Evolutionary conservation across 92 coral and sea anemone species (phyloP).

Genomic region (Umimayanthus kanabou): DNA sequence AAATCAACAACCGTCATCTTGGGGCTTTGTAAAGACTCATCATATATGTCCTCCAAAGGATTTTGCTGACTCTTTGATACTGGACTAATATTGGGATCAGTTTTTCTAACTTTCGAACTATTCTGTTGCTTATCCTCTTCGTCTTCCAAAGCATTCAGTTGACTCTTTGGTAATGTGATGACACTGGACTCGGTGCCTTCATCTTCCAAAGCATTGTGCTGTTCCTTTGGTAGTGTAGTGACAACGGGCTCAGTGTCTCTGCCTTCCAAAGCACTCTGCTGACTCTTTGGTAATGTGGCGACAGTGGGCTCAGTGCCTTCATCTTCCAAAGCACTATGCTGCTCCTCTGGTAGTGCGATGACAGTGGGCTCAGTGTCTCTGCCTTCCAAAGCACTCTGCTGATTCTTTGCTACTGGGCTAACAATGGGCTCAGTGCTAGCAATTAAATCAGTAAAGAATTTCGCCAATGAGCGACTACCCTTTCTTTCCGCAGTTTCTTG

Average conservation of each 20-base stretch:
- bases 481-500: slow-evolving; percentile 37
- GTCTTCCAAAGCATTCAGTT: neutral
- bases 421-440: neutral
- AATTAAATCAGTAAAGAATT: neutral
- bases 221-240: neutral
- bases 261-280: neutral
- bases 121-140: neutral
- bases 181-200: neutral
- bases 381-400: neutral
- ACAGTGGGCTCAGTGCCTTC: neutral
- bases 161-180: neutral
- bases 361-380: neutral
- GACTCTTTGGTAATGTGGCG: neutral
- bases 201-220: neutral
- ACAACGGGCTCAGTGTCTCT: neutral
- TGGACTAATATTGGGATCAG: neutral
- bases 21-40: neutral
- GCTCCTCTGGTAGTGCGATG: neutral
- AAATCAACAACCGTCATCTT: slow-evolving; percentile 21
- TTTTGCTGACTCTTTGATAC: neutral
- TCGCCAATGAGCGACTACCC: neutral
- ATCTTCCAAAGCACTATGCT: neutral
- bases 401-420: neutral
- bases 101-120: neutral
- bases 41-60: neutral